Percentiles rank a stretch among this genome's conserved stretches.
phyloP scores from a whole-genome alignment of 1,140 invertebrate genomes.

The Frieseomelitta varia region DNA sequence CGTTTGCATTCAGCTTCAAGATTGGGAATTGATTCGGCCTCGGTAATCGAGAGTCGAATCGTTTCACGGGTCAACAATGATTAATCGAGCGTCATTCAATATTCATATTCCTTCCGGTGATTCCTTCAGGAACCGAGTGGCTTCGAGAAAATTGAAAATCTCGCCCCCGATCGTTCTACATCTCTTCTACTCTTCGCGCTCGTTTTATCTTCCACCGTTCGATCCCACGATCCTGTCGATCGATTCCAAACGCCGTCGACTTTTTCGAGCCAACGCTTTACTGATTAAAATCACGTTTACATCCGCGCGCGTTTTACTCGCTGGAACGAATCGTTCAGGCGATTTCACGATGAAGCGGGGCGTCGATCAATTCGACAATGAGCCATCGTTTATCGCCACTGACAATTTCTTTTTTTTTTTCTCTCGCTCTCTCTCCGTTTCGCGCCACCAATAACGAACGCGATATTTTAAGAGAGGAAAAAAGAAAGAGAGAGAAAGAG shows the following conservation, averaged over 20 bases:
- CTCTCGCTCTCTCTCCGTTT: neutral
- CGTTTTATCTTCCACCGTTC: neutral
- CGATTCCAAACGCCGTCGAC: neutral
- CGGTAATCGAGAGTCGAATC: constrained; percentile 1
- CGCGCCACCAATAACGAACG: constrained; percentile 16
- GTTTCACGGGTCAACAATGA: neutral
- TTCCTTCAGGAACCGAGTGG: too few species aligned
- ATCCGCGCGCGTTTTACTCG: constrained; percentile 7
- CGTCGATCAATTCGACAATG: constrained; percentile 30
- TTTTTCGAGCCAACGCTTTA: neutral
- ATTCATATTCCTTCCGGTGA: too few species aligned
- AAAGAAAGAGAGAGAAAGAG: neutral
- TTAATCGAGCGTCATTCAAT: too few species aligned
- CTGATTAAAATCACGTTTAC: constrained; percentile 42
- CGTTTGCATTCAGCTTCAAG: too few species aligned
- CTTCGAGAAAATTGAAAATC: too few species aligned
- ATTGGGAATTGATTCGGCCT: constrained; percentile 5
- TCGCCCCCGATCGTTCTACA: too few species aligned
- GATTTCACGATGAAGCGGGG: constrained; percentile 25
- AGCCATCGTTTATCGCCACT: constrained; percentile 36
- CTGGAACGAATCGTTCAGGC: constrained; percentile 8
- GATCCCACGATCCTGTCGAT: neutral
- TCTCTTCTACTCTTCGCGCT: neutral
- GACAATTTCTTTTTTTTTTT: constrained; percentile 1
- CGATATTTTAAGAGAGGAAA: constrained; percentile 8